Base-by-base conservation (phyloP, 1,140 invertebrate species). In the Hirudo medicinalis region DNA sequence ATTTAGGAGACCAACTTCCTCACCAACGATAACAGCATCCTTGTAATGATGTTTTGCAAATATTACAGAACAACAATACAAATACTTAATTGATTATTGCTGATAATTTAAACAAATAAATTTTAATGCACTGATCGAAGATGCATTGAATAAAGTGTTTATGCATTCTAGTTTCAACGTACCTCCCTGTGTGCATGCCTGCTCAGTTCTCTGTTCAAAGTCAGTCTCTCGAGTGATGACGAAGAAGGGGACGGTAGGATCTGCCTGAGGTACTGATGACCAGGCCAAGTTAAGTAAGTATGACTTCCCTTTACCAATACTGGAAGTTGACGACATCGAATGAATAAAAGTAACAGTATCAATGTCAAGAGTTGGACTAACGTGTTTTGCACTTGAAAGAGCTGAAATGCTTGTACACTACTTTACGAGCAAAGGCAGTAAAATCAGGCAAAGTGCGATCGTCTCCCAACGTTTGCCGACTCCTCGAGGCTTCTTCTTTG, bases 401-500 rank as follows among this genome's bases (percentile, higher is more conserved):
- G 20, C 57, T 63, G 22, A 63, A 32, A n/a, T 63, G 57, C 57
- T 22, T n/a, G 57, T 63, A 63, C 0, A 63, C 57, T 6, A 63
- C 22, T 20, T 32, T 63, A 11, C 57, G 22, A 63, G 29, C 57
- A n/a, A 63, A 25, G 9, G 57, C 22, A 2, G 29, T n/a, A 32
- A 25, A 63, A 63, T 63, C 57, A 20, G 57, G 17, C 19, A 2
- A 22, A 13, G 20, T 2, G 8, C 8, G 8, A 0, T 63, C 29
- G 15, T 63, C 15, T 13, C 20, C 22, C 8, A 15, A 25, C 15
- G 8, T 63, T 15, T 20, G 11, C 22, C 19, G 22, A 22, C 17
- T n/a, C 9, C 6, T n/a, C 17, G 8, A 25, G n/a, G 60, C 67
- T 60, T 70, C 69, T 54, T 67, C 54, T 71, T 32, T 54, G 19